Base-by-base conservation (phyloP, 2,113 vertebrate species). In the Callipepla squamata region DNA sequence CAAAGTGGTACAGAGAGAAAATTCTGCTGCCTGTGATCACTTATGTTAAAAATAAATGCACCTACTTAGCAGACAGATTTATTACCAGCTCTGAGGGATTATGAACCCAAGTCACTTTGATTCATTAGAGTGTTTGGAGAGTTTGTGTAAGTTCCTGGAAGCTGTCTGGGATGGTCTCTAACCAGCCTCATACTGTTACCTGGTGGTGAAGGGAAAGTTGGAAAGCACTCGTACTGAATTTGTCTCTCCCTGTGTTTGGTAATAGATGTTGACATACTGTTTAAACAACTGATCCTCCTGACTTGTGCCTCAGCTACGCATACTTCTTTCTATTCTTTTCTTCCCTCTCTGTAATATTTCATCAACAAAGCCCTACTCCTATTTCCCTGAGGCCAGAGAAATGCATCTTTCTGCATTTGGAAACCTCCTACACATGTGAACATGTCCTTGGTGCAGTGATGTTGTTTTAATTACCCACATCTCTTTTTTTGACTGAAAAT, bases 371-470 rank as follows among this genome's bases (percentile, higher is more conserved):
- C 68, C 79, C 72, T 96, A 83, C 92, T 84, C 94, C 78, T 44
- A 9, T 86, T 89, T 93, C 93, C 94, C 92, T 0, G 80, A 88
- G 95, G 92, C 76, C 95, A 94, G 58, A 92, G 85, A 45, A 86
- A 91, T 95, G 92, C 85, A 90, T 93, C 87, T 95, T 93, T 93
- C 90, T 94, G 70, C 51, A 84, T 97, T 95, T 96, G 95, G 89
- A 92, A 96, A 88, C 91, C 95, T 88, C 87, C 92, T 87, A 92
- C 34, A 40, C 80, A 88, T 92, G 73, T 82, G 75, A 91, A 47
- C 72, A 6, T 5, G n/a, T 92, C 70, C 58, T 92, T 78, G 89
- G 91, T 85, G 78, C 75, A 51, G 53, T 36, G 59, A 80, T 81
- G 75, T 62, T 91, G 92, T 95, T 94, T 97, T 92, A 95, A 92